Percentiles rank a stretch among this genome's conserved stretches.
phyloP scores from a whole-genome alignment of 2,888 invertebrate species.

The Copidosoma aretas region DNA sequence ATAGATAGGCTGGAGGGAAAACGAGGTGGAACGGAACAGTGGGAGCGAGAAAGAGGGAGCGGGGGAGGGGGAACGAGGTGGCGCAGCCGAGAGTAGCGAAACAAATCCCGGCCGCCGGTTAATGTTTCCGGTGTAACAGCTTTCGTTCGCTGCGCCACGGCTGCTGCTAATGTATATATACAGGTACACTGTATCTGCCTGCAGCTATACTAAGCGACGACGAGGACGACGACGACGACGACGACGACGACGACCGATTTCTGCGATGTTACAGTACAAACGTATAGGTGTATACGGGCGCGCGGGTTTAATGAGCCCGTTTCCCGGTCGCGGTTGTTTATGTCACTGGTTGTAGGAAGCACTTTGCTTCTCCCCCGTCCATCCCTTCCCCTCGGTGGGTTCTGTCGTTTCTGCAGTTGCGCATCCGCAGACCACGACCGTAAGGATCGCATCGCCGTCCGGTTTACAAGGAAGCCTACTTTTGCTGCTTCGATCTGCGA shows the following conservation, averaged over 20 bases:
- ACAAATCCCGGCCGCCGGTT: conserved; percentile 40
- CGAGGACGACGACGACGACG: too few relatives aligned
- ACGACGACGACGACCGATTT: conserved; percentile 1
- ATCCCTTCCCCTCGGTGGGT: not conserved
- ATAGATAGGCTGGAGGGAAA: not conserved
- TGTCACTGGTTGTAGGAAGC: conserved; percentile 32
- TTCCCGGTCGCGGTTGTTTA: conserved; percentile 29
- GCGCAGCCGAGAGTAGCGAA: conserved; percentile 25
- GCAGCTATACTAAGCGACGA: too few relatives aligned
- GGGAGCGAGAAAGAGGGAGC: not conserved
- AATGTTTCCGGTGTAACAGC: conserved; percentile 42
- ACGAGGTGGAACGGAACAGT: not conserved
- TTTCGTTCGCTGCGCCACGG: conserved; percentile 21
- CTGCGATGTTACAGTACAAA: conserved; percentile 1
- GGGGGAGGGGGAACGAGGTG: not conserved
- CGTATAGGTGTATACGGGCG: too few relatives aligned
- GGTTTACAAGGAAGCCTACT: conserved; percentile 13
- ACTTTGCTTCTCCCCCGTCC: conserved; percentile 1
- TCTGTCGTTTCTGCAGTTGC: not conserved
- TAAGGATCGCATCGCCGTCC: conserved; percentile 12
- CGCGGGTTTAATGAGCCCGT: conserved; percentile 30
- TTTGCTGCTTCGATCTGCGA: not conserved
- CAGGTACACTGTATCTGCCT: too few relatives aligned
- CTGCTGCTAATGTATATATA: not conserved
- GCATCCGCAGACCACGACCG: too few relatives aligned